phyloP scores from a whole-genome alignment of 2,888 invertebrate genomes.

The Orgyia antiqua region DNA sequence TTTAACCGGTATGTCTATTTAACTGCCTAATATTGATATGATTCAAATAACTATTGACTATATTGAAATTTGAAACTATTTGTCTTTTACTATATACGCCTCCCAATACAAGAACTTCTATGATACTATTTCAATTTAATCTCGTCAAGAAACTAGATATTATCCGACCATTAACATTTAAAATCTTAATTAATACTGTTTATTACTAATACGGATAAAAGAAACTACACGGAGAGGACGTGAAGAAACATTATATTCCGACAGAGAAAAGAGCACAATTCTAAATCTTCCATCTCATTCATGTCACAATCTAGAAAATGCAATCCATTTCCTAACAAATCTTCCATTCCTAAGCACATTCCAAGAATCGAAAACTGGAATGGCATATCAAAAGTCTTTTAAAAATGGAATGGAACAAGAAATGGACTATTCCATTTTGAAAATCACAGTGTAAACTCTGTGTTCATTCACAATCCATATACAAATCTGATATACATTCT shows the following conservation, averaged over 20 bases:
- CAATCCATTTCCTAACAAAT: slow-evolving; percentile 23
- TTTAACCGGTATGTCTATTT: slow-evolving; percentile 25
- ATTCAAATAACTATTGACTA: slow-evolving; percentile 60
- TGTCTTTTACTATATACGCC: slow-evolving; percentile 46
- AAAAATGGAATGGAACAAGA: slow-evolving; percentile 33
- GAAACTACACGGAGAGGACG: slow-evolving; percentile 40
- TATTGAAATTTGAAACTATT: slow-evolving; percentile 44
- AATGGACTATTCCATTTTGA: slow-evolving; percentile 32
- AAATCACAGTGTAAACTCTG: slow-evolving; percentile 32
- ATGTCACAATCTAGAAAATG: slow-evolving; percentile 27
- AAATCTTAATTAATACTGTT: slow-evolving; percentile 56
- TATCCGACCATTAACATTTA: slow-evolving; percentile 33
- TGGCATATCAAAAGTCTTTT: slow-evolving; percentile 30
- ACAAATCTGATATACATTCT: slow-evolving; percentile 47
- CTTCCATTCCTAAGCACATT: slow-evolving; percentile 25
- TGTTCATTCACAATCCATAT: slow-evolving; percentile 33
- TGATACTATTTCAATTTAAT: slow-evolving; percentile 19
- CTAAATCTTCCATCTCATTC: slow-evolving; percentile 17
- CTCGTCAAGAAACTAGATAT: slow-evolving; percentile 32
- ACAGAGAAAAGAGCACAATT: slow-evolving; percentile 21
- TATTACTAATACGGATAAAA: slow-evolving; percentile 42
- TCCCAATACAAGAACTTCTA: slow-evolving; percentile 19
- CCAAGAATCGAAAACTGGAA: slow-evolving; percentile 23
- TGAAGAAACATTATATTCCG: slow-evolving; percentile 24
- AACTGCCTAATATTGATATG: slow-evolving; percentile 60